phyloP scores from a whole-genome alignment of 2,888 invertebrate genomes.

The Lithodes maja region DNA sequence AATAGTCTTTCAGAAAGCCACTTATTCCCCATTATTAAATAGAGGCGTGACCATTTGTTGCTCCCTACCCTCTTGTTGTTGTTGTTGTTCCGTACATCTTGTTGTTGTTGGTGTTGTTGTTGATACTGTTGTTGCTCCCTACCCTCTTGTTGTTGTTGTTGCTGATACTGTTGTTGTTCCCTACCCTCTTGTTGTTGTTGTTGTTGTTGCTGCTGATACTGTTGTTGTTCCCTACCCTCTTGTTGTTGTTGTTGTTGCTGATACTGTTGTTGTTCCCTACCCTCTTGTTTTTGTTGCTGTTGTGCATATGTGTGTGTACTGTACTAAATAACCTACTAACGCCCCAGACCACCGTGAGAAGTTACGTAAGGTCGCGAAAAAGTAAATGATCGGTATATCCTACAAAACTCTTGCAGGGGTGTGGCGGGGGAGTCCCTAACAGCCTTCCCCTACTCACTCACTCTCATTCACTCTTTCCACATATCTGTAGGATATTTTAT shows the following conservation, averaged over 20 bases:
- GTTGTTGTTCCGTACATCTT: too few relatives aligned
- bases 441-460: neutral
- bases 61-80: neutral
- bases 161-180: neutral
- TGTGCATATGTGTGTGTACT: too few relatives aligned
- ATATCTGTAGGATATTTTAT: too few relatives aligned
- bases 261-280: neutral
- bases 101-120: neutral
- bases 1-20: slow-evolving; percentile 40
- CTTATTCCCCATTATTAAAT: slow-evolving; percentile 37
- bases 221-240: neutral
- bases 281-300: too few relatives aligned
- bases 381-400: too few relatives aligned
- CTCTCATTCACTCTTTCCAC: neutral
- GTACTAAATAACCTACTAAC: too few relatives aligned
- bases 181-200: neutral
- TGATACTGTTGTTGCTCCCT: neutral
- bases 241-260: too few relatives aligned
- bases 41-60: slow-evolving; percentile 32
- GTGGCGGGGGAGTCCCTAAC: too few relatives aligned
- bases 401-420: too few relatives aligned
- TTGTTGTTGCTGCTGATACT: neutral
- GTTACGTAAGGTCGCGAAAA: too few relatives aligned
- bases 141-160: neutral
- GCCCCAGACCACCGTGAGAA: too few relatives aligned